phyloP scores from a whole-genome alignment of 2,113 vertebrate genomes.

The Meles meles region DNA sequence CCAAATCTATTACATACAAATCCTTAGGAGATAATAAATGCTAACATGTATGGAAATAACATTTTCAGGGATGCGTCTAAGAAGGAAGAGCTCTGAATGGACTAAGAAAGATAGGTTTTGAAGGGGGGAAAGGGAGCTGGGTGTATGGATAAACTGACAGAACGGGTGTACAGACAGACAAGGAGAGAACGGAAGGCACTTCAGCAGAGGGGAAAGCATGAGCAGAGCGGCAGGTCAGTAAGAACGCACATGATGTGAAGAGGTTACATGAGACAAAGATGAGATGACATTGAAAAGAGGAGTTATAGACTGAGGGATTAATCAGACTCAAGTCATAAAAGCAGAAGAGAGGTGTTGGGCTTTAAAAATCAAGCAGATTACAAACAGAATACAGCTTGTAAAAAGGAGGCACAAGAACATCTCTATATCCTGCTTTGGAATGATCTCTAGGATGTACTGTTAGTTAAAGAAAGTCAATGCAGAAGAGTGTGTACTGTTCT shows the following conservation, averaged over 20 bases:
- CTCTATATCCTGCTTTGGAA: neutral
- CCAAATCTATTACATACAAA: neutral
- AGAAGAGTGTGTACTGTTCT: neutral
- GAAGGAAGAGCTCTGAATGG: neutral
- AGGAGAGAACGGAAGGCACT: accelerated
- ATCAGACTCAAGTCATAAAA: neutral
- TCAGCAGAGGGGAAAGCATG: neutral
- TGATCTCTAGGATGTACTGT: neutral
- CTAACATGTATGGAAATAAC: neutral
- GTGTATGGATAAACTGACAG: neutral
- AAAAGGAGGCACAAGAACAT: neutral
- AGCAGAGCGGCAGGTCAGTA: neutral
- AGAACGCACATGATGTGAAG: neutral
- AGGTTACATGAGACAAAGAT: neutral
- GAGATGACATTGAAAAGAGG: neutral
- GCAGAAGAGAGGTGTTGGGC: neutral
- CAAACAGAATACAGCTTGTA: neutral
- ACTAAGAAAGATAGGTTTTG: neutral
- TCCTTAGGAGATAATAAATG: neutral
- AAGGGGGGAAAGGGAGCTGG: neutral
- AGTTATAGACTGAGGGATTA: neutral
- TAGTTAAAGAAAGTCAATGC: neutral
- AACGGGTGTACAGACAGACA: neutral
- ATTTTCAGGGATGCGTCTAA: neutral
- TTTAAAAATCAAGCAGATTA: neutral